Evolutionary conservation across 1,140 invertebrate species (phyloP).

Genomic region (Physella acuta): DNA sequence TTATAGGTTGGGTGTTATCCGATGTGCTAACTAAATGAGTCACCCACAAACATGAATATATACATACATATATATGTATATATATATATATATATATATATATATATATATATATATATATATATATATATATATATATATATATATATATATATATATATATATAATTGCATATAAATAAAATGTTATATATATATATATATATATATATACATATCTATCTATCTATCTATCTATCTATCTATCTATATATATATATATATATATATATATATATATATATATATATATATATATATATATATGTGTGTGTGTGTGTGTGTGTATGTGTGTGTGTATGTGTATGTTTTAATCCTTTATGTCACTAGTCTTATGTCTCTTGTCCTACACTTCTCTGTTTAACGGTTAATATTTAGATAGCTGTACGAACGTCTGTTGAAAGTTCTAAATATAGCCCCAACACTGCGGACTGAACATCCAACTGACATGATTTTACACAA

Average conservation of each 20-base stretch:
- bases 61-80: conserved; percentile 18
- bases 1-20: not conserved
- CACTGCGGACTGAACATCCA: no score
- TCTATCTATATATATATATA: not conserved
- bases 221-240: not conserved
- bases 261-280: not conserved
- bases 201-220: not conserved
- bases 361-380: no score
- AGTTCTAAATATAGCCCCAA: no score
- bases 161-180: not conserved
- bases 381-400: no score
- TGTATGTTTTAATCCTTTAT: no score
- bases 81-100: conserved; percentile 9
- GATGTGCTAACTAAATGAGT: not conserved
- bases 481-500: no score
- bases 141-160: not conserved
- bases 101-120: not conserved
- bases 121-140: not conserved
- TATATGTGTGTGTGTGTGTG: no score
- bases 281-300: conserved; percentile 11
- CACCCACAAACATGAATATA: not conserved
- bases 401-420: no score
- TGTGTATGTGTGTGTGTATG: no score
- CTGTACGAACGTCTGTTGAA: no score
- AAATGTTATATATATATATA: not conserved